Evolutionary conservation across 2,888 invertebrate species (phyloP), one percentile per base, ranked within the genome.

Genomic region (Noctua comes): DNA sequence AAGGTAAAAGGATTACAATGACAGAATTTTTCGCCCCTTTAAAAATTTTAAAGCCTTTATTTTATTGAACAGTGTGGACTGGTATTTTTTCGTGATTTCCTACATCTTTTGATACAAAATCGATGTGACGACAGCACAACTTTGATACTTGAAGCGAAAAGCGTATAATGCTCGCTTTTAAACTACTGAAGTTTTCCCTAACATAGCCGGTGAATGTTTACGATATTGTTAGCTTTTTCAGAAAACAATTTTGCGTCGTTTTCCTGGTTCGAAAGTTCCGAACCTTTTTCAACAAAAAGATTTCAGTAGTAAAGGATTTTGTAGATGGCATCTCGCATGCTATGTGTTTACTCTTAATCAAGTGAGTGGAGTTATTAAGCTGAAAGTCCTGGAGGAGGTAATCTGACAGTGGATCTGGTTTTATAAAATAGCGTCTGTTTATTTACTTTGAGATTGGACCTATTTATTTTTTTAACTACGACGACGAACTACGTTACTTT

Each of bases 1-100:
- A 95, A 95, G 94, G 93, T 94, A 95, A 96, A 96, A 96, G 95
- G 96, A 96, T 96, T 96, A 96, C 94, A 95, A 95, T 95, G 94
- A 95, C 93, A 90, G 91, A 88, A 90, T 88, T 91, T 90, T 90
- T 90, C 88, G 90, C 90, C 90, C 88, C 84, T 87, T 59, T 71
- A 75, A 85, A 86, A 86, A 68, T 68, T 81, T 83, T 68, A 75
- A 77, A 79, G 73, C 54, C 69, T 69, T 80, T 81, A 80, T 82
- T 74, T 79, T 79, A 85, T 76, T 79, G 76, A 69, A 82, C 68
- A 79, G 70, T 73, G 66, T 77, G 13, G 18, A 27, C 40, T 71
- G 31, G 62, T 68, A 69, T 51, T 75, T 70, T 82, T 75, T 68
- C 40, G 21, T 65, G 46, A 85, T 73, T 57, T 68, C 18, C 27